Evolutionary conservation across 2,113 vertebrate genomes (phyloP), one percentile per base, ranked within the genome.

Genomic region (Canis aureus): DNA sequence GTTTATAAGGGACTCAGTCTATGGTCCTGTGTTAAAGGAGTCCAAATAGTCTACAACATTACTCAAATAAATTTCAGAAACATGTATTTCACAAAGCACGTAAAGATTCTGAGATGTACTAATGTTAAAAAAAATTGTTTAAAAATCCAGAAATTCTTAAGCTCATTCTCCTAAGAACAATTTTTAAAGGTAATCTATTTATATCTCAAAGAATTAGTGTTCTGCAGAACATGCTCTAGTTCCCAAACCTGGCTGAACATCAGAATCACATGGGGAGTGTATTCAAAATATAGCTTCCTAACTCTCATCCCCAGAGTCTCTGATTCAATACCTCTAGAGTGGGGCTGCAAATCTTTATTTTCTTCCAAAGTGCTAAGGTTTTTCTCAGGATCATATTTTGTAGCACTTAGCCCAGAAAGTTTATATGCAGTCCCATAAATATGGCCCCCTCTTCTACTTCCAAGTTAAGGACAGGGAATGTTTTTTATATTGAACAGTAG

Each of bases 131-230:
- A 88, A 60, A 55, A 8, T 8, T 76, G 8, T 74, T 94, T 81
- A 78, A 92, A 76, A 92, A 88, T 25, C 11, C 11, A 87, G 19
- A 91, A 55, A 86, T 84, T 53, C 27, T 59, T 57, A 53, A 82
- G 79, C 73, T 94, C 19, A 17, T 43, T 89, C 20, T 97, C 81
- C 22, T 82, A 59, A 71, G 67, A 79, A 79, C 53, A 32, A 55
- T 29, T 64, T 86, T 79, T 16, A 76, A 89, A 84, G 4, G 43
- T 67, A 88, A 73, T 62, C 64, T 93, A 93, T 96, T 96, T 97
- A 84, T 91, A 91, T 76, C 82, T 71, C 64, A 69, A 89, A 93
- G 43, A 97, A 89, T 95, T 85, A 93, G 53, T 49, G 53, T 67
- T 85, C 64, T 20, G 73, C 20, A 91, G 78, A 92, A 71, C 29